Percentiles rank a stretch among this genome's conserved stretches.
Conservation (phyloP, 2,113 vertebrate genomes). For the Rana temporaria region DNA sequence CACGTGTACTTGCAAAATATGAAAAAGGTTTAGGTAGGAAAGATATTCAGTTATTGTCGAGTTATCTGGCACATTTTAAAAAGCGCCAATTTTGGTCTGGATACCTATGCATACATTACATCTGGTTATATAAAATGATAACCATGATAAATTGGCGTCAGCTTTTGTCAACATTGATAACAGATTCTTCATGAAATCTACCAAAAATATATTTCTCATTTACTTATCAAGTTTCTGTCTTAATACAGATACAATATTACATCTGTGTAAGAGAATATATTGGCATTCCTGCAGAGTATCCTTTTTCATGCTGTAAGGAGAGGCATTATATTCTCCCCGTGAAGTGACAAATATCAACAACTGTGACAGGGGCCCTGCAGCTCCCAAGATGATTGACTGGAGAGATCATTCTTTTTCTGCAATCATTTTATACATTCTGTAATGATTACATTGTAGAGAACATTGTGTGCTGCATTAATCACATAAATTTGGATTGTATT, state of each 20-base stretch:
- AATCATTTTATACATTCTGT: not conserved
- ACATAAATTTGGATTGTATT: conserved; percentile 19
- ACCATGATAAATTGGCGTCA: not conserved
- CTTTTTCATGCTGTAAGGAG: conserved; percentile 39
- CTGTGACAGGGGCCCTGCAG: conserved; percentile 1
- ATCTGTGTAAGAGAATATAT: conserved; percentile 11
- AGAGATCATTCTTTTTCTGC: conserved; percentile 1
- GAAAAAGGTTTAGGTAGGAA: no score
- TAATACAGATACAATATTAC: not conserved
- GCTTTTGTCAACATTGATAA: not conserved
- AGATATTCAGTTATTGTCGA: no score
- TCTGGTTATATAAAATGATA: no score
- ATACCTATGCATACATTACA: no score
- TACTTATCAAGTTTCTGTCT: not conserved
- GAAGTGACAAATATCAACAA: conserved; percentile 37
- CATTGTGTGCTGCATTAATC: conserved; percentile 20
- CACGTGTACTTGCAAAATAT: no score
- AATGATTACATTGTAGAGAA: not conserved
- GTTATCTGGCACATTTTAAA: no score
- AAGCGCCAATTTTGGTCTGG: no score
- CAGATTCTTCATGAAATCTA: not conserved
- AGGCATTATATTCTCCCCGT: conserved; percentile 22
- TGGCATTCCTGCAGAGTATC: conserved; percentile 27
- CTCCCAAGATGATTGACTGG: not conserved
- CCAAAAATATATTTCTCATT: not conserved